Conservation (phyloP, 2,888 invertebrate species). For the Cataglyphis altisquamis region DNA sequence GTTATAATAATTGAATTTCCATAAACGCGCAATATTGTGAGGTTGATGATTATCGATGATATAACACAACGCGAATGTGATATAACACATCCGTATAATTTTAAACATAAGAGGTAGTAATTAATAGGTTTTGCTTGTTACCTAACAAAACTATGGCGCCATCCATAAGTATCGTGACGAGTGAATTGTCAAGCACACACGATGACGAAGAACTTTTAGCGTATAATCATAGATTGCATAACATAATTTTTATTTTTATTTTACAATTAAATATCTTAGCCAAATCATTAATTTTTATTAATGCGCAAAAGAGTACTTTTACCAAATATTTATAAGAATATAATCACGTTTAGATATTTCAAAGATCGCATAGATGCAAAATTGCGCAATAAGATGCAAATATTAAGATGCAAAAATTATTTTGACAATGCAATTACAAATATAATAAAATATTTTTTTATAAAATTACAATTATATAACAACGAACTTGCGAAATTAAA, state of each 20-base stretch:
- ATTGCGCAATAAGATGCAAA: background rate
- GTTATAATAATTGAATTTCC: background rate
- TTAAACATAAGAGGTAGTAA: slow-evolving; percentile 1
- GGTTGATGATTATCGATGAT: background rate
- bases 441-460: background rate
- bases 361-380: background rate
- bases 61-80: slow-evolving; percentile 2
- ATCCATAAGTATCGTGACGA: background rate
- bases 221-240: background rate
- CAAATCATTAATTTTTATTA: background rate
- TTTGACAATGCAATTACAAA: background rate
- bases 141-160: slow-evolving; percentile 35
- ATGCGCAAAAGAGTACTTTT: background rate
- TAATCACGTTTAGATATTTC: background rate
- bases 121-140: slow-evolving; percentile 29
- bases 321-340: background rate
- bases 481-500: background rate
- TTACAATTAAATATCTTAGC: background rate
- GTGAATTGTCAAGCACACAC: background rate
- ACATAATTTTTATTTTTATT: background rate
- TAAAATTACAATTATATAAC: background rate
- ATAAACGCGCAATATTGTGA: background rate
- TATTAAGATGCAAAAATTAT: background rate
- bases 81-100: slow-evolving; percentile 23
- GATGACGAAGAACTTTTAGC: background rate